Conservation (phyloP, 2,797 vertebrate species). For the Avahi laniger region DNA sequence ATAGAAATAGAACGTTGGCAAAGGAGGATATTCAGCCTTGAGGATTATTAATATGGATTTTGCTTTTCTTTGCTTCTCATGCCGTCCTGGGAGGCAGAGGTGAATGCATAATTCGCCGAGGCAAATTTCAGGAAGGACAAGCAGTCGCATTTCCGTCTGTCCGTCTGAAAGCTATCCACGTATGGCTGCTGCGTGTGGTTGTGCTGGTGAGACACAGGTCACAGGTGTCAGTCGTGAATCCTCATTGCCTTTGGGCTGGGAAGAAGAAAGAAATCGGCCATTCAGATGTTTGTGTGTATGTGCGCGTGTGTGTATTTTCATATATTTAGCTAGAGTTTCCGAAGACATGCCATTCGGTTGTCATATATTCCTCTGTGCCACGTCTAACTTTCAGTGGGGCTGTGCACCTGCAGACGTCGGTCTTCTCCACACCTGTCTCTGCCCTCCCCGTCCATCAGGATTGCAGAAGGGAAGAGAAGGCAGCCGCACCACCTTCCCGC, state of each 20-base stretch:
- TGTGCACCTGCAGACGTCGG: neutral
- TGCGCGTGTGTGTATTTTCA: no score
- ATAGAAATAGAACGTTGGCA: neutral
- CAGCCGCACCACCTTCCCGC: fast-evolving
- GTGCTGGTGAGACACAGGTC: neutral
- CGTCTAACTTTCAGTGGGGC: neutral
- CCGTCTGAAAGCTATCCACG: neutral
- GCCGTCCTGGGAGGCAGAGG: neutral
- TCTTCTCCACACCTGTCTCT: neutral
- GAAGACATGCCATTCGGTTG: no score
- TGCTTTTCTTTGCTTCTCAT: neutral
- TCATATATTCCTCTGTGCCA: neutral
- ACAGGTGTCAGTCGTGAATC: neutral
- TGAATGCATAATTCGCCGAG: neutral
- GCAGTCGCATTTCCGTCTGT: neutral
- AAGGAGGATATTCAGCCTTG: neutral
- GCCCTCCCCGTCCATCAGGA: neutral
- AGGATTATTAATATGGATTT: neutral
- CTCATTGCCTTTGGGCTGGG: neutral
- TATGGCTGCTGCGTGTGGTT: neutral
- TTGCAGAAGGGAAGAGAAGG: neutral
- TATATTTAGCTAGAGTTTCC: neutral
- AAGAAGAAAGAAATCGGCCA: neutral
- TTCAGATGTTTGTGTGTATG: neutral
- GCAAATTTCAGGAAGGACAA: neutral